These are phyloP conservation scores for Drosophila tani DNA, from an alignment of 1,140 invertebrate species.

Conservation along the genomic window DNA sequence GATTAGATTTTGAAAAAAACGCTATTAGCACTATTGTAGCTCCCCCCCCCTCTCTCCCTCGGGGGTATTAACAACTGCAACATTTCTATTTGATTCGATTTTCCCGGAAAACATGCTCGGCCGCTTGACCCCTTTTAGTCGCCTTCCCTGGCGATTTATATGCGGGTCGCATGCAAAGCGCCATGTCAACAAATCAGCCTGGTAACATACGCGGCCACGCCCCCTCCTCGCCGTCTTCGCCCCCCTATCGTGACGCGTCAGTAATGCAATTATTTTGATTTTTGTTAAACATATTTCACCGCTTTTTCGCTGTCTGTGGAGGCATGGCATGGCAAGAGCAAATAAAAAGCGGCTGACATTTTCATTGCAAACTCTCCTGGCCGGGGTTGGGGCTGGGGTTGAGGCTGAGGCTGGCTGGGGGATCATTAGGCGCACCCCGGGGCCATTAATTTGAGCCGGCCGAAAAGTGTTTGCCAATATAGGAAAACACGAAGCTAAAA, in stretches of 20 bases:
- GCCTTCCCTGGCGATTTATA: constrained; percentile 60
- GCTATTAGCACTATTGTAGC: background rate
- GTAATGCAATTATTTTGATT: constrained; percentile 79
- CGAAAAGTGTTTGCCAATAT: constrained; percentile 78
- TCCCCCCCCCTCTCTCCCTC: background rate
- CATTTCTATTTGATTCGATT: constrained; percentile 36
- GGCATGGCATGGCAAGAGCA: constrained; percentile 67
- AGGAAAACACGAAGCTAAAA: constrained; percentile 33
- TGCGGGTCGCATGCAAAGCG: constrained; percentile 56
- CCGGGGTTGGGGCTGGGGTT: constrained; percentile 23
- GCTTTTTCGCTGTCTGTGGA: constrained; percentile 13
- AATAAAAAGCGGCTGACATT: constrained; percentile 75
- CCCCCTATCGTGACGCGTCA: constrained; percentile 62
- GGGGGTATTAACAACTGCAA: constrained; percentile 13
- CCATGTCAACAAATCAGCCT: constrained; percentile 53
- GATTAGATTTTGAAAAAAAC: background rate
- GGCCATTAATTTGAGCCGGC: constrained; percentile 72
- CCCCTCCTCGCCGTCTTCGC: background rate
- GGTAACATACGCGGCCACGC: constrained; percentile 44
- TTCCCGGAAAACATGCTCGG: constrained; percentile 52
- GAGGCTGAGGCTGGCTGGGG: constrained; percentile 12
- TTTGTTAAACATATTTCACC: constrained; percentile 57
- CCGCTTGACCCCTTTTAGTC: constrained; percentile 72
- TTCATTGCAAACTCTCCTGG: constrained; percentile 66
- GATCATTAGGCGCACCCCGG: constrained; percentile 75